Percentiles rank a stretch among this genome's conserved stretches.
These are phyloP conservation scores for Podilymbus podiceps DNA, from an alignment of 2,113 vertebrate genomes.

Conservation along the genomic window DNA sequence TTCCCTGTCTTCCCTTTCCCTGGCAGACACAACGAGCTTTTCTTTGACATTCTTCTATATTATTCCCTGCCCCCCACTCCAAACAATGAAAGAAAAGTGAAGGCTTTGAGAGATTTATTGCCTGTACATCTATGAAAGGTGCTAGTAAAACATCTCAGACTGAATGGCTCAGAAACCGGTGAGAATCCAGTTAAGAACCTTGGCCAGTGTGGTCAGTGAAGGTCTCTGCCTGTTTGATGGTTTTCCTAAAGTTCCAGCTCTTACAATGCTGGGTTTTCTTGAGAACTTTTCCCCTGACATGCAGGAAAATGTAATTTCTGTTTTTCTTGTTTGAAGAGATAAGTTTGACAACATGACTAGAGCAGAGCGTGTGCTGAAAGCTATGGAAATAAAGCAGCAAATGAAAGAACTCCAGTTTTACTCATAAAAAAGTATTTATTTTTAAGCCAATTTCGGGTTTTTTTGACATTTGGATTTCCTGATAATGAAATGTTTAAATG, in stretches of 20 bases:
- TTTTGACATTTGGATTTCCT: slow-evolving; percentile 24
- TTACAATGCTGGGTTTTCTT: neutral
- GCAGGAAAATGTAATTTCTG: neutral
- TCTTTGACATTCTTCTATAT: neutral
- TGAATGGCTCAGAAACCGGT: neutral
- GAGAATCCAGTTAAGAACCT: neutral
- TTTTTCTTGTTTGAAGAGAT: neutral
- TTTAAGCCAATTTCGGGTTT: neutral
- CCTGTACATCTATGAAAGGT: slow-evolving; percentile 31
- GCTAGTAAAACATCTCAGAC: neutral
- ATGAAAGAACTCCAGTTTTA: neutral
- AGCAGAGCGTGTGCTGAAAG: neutral
- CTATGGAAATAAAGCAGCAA: slow-evolving; percentile 4
- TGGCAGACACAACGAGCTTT: neutral
- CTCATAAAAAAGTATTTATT: neutral
- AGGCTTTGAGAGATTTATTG: slow-evolving; percentile 22
- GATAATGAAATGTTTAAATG: slow-evolving; percentile 24
- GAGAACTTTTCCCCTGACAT: neutral
- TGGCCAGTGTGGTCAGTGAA: neutral
- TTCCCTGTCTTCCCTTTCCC: neutral
- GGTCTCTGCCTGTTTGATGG: neutral
- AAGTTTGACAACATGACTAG: neutral
- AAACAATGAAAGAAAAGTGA: slow-evolving; percentile 33
- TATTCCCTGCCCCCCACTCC: neutral
- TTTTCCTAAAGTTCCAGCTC: neutral